Evolutionary conservation across 2,113 vertebrate genomes (phyloP).

Genomic region (Xiphias gladius): DNA sequence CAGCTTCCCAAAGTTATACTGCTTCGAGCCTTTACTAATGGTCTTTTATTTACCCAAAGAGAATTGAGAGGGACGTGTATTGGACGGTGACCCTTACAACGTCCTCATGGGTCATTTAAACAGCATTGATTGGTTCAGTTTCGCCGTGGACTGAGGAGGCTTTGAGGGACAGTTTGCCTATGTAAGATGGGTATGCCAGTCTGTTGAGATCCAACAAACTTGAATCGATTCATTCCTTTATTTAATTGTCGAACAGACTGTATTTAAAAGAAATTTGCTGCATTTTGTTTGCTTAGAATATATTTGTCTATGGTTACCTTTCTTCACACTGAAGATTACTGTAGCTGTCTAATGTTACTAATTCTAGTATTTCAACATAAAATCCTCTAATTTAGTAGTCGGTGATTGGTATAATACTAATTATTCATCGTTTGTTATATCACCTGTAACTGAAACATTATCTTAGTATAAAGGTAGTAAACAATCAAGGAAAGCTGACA

Average conservation of each 20-base stretch:
- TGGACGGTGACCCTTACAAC: background rate
- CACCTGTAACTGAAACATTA: conserved; percentile 6
- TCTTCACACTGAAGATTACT: conserved; percentile 66
- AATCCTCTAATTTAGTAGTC: conserved; percentile 15
- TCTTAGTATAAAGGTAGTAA: conserved; percentile 10
- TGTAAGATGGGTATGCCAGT: background rate
- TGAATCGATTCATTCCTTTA: conserved; percentile 23
- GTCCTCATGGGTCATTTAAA: conserved; percentile 8
- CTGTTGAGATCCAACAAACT: conserved; percentile 21
- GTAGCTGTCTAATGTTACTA: conserved; percentile 42
- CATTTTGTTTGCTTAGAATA: conserved; percentile 20
- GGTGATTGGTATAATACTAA: conserved; percentile 26
- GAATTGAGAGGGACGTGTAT: background rate
- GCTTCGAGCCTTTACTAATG: conserved; percentile 21
- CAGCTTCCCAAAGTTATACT: conserved; percentile 35
- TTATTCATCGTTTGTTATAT: conserved; percentile 12
- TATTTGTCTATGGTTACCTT: conserved; percentile 37
- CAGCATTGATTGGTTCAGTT: background rate
- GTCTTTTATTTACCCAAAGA: conserved; percentile 55
- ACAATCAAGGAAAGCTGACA: conserved; percentile 52
- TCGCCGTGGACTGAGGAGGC: background rate
- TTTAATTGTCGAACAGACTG: conserved; percentile 20
- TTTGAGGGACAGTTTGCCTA: background rate
- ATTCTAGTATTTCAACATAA: conserved; percentile 31
- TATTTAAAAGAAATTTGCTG: conserved; percentile 5